These are phyloP conservation scores for Oryctes rhinoceros DNA, from an alignment of 1,140 invertebrate genomes.

Conservation along the genomic window DNA sequence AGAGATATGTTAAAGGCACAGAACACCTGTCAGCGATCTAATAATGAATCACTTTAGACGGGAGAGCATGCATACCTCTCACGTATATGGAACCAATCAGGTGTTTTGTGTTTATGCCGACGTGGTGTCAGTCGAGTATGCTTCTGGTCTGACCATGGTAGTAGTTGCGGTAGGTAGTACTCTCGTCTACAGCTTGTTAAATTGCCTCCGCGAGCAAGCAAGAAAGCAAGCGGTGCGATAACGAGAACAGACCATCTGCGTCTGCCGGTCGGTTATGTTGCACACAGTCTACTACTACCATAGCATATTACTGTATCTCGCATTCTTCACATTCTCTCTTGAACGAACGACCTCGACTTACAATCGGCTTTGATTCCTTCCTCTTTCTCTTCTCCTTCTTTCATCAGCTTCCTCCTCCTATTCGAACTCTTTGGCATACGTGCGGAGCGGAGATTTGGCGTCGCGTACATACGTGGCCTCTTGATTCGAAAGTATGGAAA, in stretches of 20 bases:
- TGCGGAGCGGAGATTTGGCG: too few relatives aligned
- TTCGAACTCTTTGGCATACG: too few relatives aligned
- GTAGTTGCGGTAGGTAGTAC: neutral
- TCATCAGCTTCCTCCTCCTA: neutral
- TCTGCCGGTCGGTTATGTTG: neutral
- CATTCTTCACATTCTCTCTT: slow-evolving; percentile 43
- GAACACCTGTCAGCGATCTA: neutral
- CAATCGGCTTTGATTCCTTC: slow-evolving; percentile 17
- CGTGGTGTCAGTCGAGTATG: neutral
- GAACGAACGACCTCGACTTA: slow-evolving; percentile 36
- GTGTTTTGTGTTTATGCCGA: slow-evolving; percentile 17
- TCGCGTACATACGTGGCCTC: too few relatives aligned
- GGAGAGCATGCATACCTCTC: neutral
- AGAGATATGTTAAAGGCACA: too few relatives aligned
- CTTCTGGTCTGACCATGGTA: slow-evolving; percentile 7
- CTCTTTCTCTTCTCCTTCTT: slow-evolving; percentile 19
- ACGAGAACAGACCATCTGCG: neutral
- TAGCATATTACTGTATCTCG: slow-evolving; percentile 42
- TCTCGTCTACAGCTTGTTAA: slow-evolving; percentile 10
- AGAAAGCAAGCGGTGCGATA: neutral
- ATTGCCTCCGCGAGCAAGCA: neutral
- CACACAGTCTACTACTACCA: slow-evolving; percentile 36
- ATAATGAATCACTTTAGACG: slow-evolving; percentile 23
- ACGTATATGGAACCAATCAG: slow-evolving; percentile 9
- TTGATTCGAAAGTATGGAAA: too few relatives aligned